Base-by-base conservation (phyloP, 2,888 invertebrate species). In the Archaeoteleia sp. region DNA sequence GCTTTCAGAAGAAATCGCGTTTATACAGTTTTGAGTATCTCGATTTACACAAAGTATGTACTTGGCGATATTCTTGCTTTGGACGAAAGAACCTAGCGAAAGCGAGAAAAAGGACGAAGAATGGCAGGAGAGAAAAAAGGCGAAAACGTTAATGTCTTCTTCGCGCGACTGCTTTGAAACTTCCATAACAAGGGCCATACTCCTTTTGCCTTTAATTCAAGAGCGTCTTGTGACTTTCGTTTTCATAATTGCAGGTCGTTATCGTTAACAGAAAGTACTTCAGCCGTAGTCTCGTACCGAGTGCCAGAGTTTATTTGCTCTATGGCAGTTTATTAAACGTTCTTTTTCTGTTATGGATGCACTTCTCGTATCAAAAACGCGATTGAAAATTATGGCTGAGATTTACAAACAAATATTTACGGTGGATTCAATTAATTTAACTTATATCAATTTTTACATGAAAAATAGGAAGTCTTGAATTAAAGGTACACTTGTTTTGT, bases 191-290 rank as follows among this genome's bases (percentile, higher is more conserved):
- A 25, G 49, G n/a, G 30, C 53, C 27, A 42, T 34, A 20, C 20
- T 10, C 20, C 20, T 7, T n/a, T 25, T 34, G 34, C 42, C 58
- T 66, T 66, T 72, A 73, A 72, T 71, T 73, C 66, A 65, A 66
- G 68, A 58, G 66, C 62, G 61, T 51, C 70, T 72, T 71, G 69
- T 66, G 68, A 75, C 73, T 73, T 72, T 73, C 66, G 48, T 70
- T 72, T 73, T 74, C 71, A 68, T 73, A 74, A 74, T 75, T 74
- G 66, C 69, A 60, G 57, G 70, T 72, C 71, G 70, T 73, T 73
- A 67, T 67, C 58, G 61, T 63, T 55, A 63, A 49, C 55, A 23
- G 49, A 66, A 63, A 46, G 54, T 14, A 32, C 29, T 46, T 14
- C 20, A 57, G 39, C 32, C 45, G 14, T 23, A 32, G 20, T 20